These are phyloP conservation scores for Danio choprae DNA, from an alignment of 2,797 vertebrate genomes.

Conservation along the genomic window DNA sequence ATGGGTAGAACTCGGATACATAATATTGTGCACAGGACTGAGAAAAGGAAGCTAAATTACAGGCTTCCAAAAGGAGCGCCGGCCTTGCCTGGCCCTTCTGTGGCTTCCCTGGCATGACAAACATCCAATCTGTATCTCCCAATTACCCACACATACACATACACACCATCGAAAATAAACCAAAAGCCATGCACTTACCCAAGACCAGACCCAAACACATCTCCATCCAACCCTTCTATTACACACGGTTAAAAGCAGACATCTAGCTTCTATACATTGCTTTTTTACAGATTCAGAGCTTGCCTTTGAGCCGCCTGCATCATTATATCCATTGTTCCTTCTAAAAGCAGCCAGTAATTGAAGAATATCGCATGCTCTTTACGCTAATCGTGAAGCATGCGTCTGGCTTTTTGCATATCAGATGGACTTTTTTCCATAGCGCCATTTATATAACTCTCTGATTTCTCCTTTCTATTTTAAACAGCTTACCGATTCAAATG, in stretches of 20 bases:
- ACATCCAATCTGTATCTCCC: constrained; percentile 49
- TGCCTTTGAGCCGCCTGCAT: neutral
- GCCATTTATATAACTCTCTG: constrained; percentile 28
- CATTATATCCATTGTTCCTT: constrained; percentile 18
- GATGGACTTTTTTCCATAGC: constrained; percentile 47
- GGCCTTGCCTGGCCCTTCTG: constrained; percentile 44
- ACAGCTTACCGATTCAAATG: constrained; percentile 49
- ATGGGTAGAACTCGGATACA: neutral
- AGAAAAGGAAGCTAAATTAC: constrained; percentile 54
- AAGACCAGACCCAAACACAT: neutral
- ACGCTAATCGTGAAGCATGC: constrained; percentile 14
- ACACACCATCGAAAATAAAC: constrained; percentile 25
- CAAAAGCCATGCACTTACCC: constrained; percentile 3
- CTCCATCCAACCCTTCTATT: constrained; percentile 15
- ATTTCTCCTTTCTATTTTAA: constrained; percentile 34
- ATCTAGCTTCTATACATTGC: neutral
- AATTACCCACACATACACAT: constrained; percentile 28
- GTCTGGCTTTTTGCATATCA: constrained; percentile 55
- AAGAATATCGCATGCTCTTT: constrained; percentile 52
- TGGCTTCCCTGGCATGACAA: constrained; percentile 48
- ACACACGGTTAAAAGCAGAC: constrained; percentile 4
- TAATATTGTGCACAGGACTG: neutral
- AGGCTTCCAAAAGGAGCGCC: constrained; percentile 51
- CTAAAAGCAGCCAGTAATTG: constrained; percentile 51
- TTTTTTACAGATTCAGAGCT: neutral